phyloP scores from a whole-genome alignment of 2,888 invertebrate genomes.

The Polylopha cassiicola region DNA sequence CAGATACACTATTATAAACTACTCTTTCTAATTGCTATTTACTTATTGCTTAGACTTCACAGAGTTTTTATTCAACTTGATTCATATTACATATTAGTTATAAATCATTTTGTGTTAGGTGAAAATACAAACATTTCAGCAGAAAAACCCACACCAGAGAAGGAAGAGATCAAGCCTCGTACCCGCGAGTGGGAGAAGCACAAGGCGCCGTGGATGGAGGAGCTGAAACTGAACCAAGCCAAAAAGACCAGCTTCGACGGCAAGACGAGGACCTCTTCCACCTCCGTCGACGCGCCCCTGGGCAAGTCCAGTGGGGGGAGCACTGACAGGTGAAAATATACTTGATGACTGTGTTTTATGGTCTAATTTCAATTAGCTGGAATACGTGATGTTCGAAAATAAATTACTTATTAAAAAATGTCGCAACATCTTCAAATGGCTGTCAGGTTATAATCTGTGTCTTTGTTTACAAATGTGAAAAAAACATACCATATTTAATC shows the following conservation, averaged over 20 bases:
- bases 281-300: slow-evolving; percentile 32
- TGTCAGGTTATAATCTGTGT: too few relatives aligned
- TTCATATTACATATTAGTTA: neutral
- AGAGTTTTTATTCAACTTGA: too few relatives aligned
- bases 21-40: neutral
- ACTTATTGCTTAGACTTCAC: too few relatives aligned
- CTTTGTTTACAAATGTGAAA: too few relatives aligned
- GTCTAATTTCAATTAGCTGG: too few relatives aligned
- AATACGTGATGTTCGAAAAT: too few relatives aligned
- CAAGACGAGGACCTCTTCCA: slow-evolving; percentile 51
- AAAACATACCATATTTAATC: too few relatives aligned
- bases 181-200: slow-evolving; percentile 84
- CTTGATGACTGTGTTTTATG: too few relatives aligned
- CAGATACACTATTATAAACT: too few relatives aligned
- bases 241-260: slow-evolving; percentile 76
- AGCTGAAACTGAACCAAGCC: slow-evolving; percentile 86
- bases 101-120: neutral
- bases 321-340: slow-evolving; percentile 51
- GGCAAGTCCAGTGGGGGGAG: slow-evolving; percentile 47
- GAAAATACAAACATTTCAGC: slow-evolving; percentile 2
- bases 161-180: slow-evolving; percentile 78
- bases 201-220: slow-evolving; percentile 88
- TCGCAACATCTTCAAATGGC: too few relatives aligned
- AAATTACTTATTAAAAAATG: too few relatives aligned
- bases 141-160: slow-evolving; percentile 42